Evolutionary conservation across 2,888 invertebrate genomes (phyloP), one percentile per base, ranked within the genome.

Genomic region (Polymixis flavicincta): DNA sequence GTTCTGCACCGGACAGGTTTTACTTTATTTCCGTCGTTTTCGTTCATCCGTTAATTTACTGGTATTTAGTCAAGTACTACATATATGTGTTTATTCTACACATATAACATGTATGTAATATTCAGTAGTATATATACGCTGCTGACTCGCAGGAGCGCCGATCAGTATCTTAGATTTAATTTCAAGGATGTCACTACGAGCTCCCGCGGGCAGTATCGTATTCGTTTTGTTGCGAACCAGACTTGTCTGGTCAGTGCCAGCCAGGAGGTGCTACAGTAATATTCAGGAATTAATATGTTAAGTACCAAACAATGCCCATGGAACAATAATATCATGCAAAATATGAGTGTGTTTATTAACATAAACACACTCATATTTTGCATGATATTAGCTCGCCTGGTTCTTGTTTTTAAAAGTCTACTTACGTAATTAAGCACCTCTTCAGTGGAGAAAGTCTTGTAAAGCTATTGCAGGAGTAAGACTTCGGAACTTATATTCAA

Each of bases 151-250:
- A 17, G 25, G 25, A 63, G 22, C 50, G 13, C 48, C 25, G 60
- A 45, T 70, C 48, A 65, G 65, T 28, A 37, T 50, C 57, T 48
- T n/a, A 67, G 61, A 81, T 81, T 81, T 69, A 80, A 83, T 81
- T 79, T 54, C 14, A 57, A 63, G 59, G 61, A 70, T 63, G 69
- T 84, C 57, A 7, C 13, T 6, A 45, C n/a, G 42, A 70, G 17
- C 55, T 66, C 57, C 50, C 70, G 28, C 28, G 1, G 37, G n/a
- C 63, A 13, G n/a, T 22, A 48, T 61, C 52, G 60, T 60, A 32
- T 37, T 50, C 25, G 32, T 71, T 60, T 59, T 52, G 57, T 59
- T 50, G 28, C 25, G 32, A 66, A 32, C 37, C 32, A 68, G 19
- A 65, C 59, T 68, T 60, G 79, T 55, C 50, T 52, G 37, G 32